Percentiles rank a stretch among this genome's conserved stretches.
Evolutionary conservation across 2,797 vertebrate species (phyloP).

Genomic region (Staurois parvus): DNA sequence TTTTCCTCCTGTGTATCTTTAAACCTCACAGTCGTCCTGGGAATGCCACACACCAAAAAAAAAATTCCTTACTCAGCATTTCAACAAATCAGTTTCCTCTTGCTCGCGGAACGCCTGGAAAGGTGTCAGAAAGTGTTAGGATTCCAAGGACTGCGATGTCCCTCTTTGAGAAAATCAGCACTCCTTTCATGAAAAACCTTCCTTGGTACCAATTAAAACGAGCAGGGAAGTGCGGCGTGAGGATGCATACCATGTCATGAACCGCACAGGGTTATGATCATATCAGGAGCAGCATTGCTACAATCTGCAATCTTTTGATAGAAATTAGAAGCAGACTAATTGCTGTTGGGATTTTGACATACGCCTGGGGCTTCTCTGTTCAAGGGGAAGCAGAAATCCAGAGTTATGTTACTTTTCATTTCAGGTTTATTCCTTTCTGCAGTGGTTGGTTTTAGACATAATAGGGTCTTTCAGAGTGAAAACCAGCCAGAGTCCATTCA

Average conservation of each 20-base stretch:
- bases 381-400: constrained; percentile 1
- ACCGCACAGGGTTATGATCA: constrained; percentile 10
- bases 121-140: constrained; percentile 33
- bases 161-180: constrained; percentile 19
- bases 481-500: neutral
- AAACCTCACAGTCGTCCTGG: constrained; percentile 1
- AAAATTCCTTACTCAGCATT: constrained; percentile 15
- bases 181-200: constrained; percentile 27
- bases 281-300: constrained; percentile 2
- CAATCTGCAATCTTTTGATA: constrained; percentile 10
- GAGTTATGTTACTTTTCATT: neutral
- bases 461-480: neutral
- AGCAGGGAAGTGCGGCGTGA: neutral
- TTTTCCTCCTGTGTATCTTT: neutral
- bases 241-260: constrained; percentile 4
- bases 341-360: neutral
- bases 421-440: neutral
- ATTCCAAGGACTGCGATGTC: neutral
- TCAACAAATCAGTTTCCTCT: constrained; percentile 20
- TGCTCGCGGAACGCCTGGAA: constrained; percentile 3
- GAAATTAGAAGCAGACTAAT: neutral
- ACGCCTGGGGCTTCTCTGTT: neutral
- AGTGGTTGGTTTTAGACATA: neutral
- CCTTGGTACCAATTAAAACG: constrained; percentile 13
- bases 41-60: neutral